Conservation (phyloP, 2,797 vertebrate species). For the Melanotaenia maccullochi region DNA sequence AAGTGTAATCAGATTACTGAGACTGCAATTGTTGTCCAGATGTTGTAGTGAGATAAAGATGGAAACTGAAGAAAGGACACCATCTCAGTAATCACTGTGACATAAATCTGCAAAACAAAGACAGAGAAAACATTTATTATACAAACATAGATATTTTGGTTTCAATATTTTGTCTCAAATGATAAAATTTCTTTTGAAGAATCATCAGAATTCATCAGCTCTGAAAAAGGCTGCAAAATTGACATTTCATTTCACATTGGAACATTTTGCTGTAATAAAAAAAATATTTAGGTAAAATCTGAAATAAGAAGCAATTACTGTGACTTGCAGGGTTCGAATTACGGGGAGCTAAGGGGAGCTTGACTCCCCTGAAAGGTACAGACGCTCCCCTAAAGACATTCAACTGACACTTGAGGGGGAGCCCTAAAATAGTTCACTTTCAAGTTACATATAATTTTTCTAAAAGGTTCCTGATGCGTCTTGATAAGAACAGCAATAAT, state of each 20-base stretch:
- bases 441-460: too few species aligned
- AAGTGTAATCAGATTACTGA: not conserved
- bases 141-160: not conserved
- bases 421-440: too few species aligned
- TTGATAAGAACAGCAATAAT: too few species aligned
- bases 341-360: too few species aligned
- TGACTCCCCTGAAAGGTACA: too few species aligned
- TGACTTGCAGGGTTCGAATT: too few species aligned
- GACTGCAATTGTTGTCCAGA: not conserved
- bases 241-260: too few species aligned
- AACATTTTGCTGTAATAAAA: not conserved
- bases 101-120: slow-evolving; percentile 63
- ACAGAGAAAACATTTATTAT: slow-evolving; percentile 1
- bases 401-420: too few species aligned
- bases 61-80: not conserved
- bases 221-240: too few species aligned
- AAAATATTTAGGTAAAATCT: not conserved
- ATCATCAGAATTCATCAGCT: too few species aligned
- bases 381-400: too few species aligned
- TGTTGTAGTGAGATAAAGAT: slow-evolving; percentile 3
- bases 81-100: slow-evolving; percentile 55
- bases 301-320: not conserved
- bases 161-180: not conserved
- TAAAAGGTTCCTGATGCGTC: too few species aligned
- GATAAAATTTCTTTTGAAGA: not conserved